These are phyloP conservation scores for Monopterus albus DNA, from an alignment of 2,113 vertebrate genomes.

Conservation along the genomic window DNA sequence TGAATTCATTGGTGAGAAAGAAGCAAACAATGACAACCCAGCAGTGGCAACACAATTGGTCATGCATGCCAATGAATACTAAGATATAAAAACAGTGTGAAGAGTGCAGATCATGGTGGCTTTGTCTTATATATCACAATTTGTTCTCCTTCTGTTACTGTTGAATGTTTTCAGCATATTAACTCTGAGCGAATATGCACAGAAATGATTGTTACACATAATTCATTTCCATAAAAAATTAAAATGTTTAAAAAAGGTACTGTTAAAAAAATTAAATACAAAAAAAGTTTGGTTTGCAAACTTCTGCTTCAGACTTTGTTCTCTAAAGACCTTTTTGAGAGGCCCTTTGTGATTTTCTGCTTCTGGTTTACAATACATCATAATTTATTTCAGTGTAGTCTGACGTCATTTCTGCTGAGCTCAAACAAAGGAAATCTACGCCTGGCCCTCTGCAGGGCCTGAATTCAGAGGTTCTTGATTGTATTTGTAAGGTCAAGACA, in stretches of 20 bases:
- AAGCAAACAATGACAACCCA: constrained; percentile 41
- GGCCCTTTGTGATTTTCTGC: not conserved
- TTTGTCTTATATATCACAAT: constrained; percentile 10
- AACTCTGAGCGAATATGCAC: not conserved
- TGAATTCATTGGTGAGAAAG: constrained; percentile 27
- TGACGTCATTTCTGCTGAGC: not conserved
- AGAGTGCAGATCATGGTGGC: constrained; percentile 2
- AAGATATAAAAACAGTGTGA: constrained; percentile 29
- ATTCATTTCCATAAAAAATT: not conserved
- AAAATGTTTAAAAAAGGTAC: too few relatives aligned
- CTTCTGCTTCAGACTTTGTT: not conserved
- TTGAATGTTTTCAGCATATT: not conserved
- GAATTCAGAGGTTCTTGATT: not conserved
- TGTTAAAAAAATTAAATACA: too few relatives aligned
- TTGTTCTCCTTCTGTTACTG: constrained; percentile 17
- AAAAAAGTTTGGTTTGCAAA: not conserved
- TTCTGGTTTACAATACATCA: not conserved
- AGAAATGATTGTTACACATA: not conserved
- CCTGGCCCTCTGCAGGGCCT: not conserved
- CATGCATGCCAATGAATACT: constrained; percentile 73
- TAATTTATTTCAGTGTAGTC: not conserved
- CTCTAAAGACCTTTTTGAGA: not conserved
- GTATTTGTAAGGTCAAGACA: not conserved
- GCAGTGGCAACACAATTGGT: constrained; percentile 62
- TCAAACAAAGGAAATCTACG: not conserved